phyloP scores from a whole-genome alignment of 2,113 vertebrate species.

The Anthoscopus minutus region DNA sequence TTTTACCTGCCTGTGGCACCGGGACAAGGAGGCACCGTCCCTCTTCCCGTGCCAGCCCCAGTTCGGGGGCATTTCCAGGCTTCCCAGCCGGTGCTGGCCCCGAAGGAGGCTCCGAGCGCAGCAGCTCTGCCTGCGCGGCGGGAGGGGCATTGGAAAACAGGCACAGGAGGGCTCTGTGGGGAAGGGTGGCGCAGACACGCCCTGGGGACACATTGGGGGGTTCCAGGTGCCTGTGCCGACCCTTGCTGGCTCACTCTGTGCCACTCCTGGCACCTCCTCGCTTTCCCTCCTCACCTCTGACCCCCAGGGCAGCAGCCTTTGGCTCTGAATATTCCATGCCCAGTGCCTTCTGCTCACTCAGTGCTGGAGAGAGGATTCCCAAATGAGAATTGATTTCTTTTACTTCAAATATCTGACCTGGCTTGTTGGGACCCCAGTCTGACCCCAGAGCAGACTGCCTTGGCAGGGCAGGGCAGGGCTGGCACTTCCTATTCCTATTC shows the following conservation, averaged over 20 bases:
- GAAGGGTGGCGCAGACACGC: background rate
- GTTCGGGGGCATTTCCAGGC: background rate
- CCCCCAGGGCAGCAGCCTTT: background rate
- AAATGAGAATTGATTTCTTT: background rate
- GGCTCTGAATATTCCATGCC: background rate
- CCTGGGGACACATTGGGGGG: background rate
- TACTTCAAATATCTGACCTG: background rate
- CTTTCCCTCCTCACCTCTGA: background rate
- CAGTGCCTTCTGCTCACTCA: background rate
- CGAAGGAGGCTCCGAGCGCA: background rate
- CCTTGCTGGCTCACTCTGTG: background rate
- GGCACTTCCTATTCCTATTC: no score
- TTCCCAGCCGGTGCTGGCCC: background rate
- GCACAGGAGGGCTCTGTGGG: background rate
- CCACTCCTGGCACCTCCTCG: background rate
- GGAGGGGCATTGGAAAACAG: background rate
- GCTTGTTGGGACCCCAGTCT: background rate
- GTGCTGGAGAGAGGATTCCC: background rate
- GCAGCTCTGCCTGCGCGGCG: background rate
- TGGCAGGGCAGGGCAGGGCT: background rate
- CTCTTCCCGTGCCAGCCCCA: background rate
- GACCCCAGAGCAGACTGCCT: background rate
- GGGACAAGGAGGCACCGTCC: background rate
- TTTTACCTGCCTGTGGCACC: background rate
- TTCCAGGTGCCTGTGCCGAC: fast-evolving